These are phyloP conservation scores for Serilophus lunatus DNA, from an alignment of 2,113 vertebrate genomes.

Conservation along the genomic window DNA sequence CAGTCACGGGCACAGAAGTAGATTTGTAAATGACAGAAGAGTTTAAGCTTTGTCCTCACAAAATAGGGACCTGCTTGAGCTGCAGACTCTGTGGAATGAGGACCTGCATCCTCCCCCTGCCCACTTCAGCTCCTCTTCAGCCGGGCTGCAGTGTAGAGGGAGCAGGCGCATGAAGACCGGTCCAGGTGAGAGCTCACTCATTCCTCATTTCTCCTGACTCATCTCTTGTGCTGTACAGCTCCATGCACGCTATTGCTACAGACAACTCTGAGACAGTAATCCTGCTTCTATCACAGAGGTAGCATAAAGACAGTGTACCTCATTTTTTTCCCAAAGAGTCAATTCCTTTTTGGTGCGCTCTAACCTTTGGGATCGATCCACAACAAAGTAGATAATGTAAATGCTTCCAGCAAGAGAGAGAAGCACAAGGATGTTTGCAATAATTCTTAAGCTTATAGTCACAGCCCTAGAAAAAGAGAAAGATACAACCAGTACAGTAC, in stretches of 20 bases:
- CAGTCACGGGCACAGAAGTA: fast-evolving
- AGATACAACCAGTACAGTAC: background rate
- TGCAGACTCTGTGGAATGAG: background rate
- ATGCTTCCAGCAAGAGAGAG: conserved; percentile 96
- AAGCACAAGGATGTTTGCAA: conserved; percentile 94
- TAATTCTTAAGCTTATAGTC: conserved; percentile 88
- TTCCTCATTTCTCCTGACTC: background rate
- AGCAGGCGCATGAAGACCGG: fast-evolving
- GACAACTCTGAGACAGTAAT: background rate
- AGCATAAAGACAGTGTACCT: conserved; percentile 70
- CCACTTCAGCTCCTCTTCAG: background rate
- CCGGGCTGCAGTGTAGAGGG: background rate
- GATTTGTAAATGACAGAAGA: background rate
- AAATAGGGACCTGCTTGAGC: background rate
- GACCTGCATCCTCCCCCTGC: background rate
- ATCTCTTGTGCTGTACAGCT: background rate
- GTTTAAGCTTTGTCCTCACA: background rate
- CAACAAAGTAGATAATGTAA: conserved; percentile 98
- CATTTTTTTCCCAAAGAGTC: conserved; percentile 97
- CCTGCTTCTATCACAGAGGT: background rate
- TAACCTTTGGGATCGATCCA: conserved; percentile 93
- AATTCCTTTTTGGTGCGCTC: conserved; percentile 88
- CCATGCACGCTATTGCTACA: background rate
- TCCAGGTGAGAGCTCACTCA: background rate
- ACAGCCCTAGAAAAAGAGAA: conserved; percentile 77